Evolutionary conservation across 2,888 invertebrate genomes (phyloP), one percentile per base, ranked within the genome.

Genomic region (Odontothrips loti): DNA sequence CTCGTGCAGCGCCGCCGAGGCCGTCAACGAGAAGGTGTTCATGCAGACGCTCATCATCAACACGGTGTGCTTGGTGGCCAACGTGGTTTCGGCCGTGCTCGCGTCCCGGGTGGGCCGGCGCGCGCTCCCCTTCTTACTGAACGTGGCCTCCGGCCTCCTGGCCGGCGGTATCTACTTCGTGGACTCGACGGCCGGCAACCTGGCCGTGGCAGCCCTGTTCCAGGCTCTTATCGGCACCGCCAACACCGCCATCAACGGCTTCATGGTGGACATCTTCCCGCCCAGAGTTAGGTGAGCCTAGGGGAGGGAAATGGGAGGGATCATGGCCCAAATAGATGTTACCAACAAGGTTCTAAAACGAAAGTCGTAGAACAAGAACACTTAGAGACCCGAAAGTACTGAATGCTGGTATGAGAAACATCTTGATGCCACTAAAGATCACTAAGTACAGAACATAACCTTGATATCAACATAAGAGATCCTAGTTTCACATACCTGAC

Each of bases 41-140:
- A 87, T 90, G 84, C 91, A 91, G 80, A 91, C 94, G 80, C 89
- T 93, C 83, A 89, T 90, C 83, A 92, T 93, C 84, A 94, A 93
- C 0, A 88, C 89, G 0, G 90, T 90, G 9, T 93, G 93, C 85
- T 89, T 92, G 43, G 85, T 91, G 0, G 91, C 92, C 85, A 93
- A 93, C 86, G 85, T 92, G 51, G 84, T 91, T 34, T 92, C 92
- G 27, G 92, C 93, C 17, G 90, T 90, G 85, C 87, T 92, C 0
- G 91, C 87, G 17, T 85, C 86, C 82, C 85, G 85, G 11, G 84
- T 88, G 6, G 85, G 85, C 51, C 85, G 86, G 51, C 85, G 86
- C 17, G 85, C 86, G 4, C 85, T 88, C 84, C 88, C 89, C 9
- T 86, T 87, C 10, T 85, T 86, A 1, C 87, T 88, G 0, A 87